phyloP scores from a whole-genome alignment of 2,888 invertebrate genomes.

The Microplitis deprimator region DNA sequence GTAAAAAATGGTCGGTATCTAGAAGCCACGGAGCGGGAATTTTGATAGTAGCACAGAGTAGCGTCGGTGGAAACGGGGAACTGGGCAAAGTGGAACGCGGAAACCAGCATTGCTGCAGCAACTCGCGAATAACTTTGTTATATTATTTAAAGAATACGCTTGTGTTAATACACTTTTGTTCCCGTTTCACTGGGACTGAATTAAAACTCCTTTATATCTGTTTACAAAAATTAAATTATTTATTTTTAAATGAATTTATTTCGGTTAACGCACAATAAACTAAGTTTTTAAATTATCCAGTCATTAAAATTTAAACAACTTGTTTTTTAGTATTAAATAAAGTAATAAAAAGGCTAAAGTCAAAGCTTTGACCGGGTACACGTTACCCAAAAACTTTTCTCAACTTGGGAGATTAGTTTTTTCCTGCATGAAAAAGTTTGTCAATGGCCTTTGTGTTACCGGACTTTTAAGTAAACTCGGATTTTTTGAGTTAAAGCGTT shows the following conservation, averaged over 20 bases:
- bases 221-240: background rate
- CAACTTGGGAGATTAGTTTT: slow-evolving; percentile 15
- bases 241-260: too few relatives aligned
- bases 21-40: background rate
- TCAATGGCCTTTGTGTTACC: slow-evolving; percentile 19
- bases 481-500: background rate
- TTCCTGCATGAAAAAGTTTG: slow-evolving; percentile 8
- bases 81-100: background rate
- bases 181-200: background rate
- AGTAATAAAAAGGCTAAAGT: background rate
- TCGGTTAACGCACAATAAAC: too few relatives aligned
- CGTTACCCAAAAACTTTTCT: background rate
- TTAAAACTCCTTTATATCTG: background rate
- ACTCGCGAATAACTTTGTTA: background rate
- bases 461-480: background rate
- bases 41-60: background rate
- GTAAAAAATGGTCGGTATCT: background rate
- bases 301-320: background rate
- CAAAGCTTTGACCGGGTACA: background rate
- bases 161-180: background rate
- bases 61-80: background rate
- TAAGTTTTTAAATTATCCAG: background rate
- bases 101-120: background rate
- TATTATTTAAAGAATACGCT: background rate
- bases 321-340: background rate